These are phyloP conservation scores for Caenorhabditis wallacei DNA, from an alignment of 2,888 invertebrate genomes.

Conservation along the genomic window DNA sequence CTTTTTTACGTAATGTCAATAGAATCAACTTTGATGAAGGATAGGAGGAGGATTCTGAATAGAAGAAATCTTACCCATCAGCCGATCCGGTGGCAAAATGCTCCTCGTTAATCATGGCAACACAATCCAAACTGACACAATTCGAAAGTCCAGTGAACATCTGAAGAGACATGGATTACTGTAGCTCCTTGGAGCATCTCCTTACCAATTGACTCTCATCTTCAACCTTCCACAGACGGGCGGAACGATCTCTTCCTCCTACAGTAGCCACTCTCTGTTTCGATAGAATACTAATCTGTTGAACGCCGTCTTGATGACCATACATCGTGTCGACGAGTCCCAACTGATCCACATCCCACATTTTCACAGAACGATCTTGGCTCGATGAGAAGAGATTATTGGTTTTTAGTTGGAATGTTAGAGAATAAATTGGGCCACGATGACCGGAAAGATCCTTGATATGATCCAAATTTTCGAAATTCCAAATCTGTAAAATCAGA, in stretches of 20 bases:
- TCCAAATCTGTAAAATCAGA: slow-evolving; percentile 70
- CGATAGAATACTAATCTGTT: slow-evolving; percentile 91
- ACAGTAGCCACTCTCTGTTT: slow-evolving; percentile 91
- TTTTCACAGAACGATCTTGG: slow-evolving; percentile 84
- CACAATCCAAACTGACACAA: slow-evolving; percentile 90
- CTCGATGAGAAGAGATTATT: slow-evolving; percentile 79
- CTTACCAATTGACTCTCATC: slow-evolving; percentile 98
- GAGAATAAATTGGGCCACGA: slow-evolving; percentile 75
- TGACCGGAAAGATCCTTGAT: slow-evolving; percentile 78
- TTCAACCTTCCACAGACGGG: slow-evolving; percentile 96
- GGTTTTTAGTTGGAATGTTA: slow-evolving; percentile 75
- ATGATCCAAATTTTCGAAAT: slow-evolving; percentile 74
- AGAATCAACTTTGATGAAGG: no score
- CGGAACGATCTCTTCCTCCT: slow-evolving; percentile 90
- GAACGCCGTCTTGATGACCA: slow-evolving; percentile 93
- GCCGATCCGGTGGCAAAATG: slow-evolving; percentile 94
- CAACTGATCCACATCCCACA: slow-evolving; percentile 97
- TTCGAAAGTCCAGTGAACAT: slow-evolving; percentile 71
- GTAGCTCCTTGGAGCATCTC: no score
- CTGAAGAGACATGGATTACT: no score
- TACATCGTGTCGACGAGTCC: slow-evolving; percentile 86
- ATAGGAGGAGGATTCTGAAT: background rate
- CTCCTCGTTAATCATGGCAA: slow-evolving; percentile 93
- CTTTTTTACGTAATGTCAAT: background rate
- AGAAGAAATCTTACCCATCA: slow-evolving; percentile 87